These are phyloP conservation scores for Trogon melanurus DNA, from an alignment of 2,113 vertebrate genomes.

Conservation along the genomic window DNA sequence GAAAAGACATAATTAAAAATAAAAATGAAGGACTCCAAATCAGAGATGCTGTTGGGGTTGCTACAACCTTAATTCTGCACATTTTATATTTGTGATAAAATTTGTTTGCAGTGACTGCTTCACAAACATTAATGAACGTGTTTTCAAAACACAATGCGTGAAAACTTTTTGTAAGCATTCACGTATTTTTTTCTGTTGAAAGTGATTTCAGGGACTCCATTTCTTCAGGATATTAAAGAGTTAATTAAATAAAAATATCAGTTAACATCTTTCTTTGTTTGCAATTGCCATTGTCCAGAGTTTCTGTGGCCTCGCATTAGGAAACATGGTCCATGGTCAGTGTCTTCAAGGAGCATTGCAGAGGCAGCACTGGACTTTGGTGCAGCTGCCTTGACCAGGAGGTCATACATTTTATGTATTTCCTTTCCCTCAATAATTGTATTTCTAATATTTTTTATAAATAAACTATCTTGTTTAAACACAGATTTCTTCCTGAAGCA, in stretches of 20 bases:
- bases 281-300: fast-evolving
- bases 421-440: not conserved
- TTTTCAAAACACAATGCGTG: not conserved
- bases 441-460: not conserved
- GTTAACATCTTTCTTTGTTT: not conserved
- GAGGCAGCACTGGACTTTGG: not conserved
- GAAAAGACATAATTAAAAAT: not conserved
- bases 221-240: not conserved
- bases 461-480: not conserved
- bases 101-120: not conserved
- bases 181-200: too few species aligned
- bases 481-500: not conserved
- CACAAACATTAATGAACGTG: not conserved
- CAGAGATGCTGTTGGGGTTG: not conserved
- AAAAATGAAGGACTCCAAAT: not conserved
- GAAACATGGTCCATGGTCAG: not conserved
- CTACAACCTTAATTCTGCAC: not conserved
- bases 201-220: not conserved
- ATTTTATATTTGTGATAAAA: not conserved
- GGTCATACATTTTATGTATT: not conserved
- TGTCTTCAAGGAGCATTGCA: not conserved
- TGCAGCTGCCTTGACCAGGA: not conserved
- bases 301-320: not conserved
- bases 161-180: not conserved
- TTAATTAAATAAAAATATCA: not conserved